Evolutionary conservation across 2,797 vertebrate genomes (phyloP).

Genomic region (Sorex maritimensis): DNA sequence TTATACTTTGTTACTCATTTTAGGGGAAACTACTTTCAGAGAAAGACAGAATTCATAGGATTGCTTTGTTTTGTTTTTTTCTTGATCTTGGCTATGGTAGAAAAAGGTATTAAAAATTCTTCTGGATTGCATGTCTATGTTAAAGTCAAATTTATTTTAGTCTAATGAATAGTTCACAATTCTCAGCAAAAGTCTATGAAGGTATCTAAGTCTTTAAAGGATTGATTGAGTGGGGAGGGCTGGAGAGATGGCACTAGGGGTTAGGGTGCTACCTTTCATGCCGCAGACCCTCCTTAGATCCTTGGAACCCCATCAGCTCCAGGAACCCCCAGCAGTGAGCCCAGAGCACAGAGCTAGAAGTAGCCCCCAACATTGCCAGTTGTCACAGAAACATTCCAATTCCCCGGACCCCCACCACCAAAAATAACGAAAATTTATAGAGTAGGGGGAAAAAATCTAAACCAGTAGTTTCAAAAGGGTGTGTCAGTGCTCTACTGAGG

Average conservation of each 20-base stretch:
- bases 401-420: background rate
- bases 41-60: conserved; percentile 40
- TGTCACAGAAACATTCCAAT: too few species aligned
- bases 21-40: conserved; percentile 60
- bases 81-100: background rate
- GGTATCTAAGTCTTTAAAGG: conserved; percentile 19
- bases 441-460: background rate
- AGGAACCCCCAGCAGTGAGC: too few species aligned
- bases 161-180: conserved; percentile 43
- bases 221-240: too few species aligned
- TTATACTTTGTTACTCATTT: background rate
- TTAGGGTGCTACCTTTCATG: too few species aligned
- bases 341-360: too few species aligned
- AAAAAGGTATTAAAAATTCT: background rate
- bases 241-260: too few species aligned
- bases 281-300: too few species aligned
- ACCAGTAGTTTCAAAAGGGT: background rate
- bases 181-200: conserved; percentile 48
- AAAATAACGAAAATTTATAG: conserved; percentile 4
- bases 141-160: conserved; percentile 63
- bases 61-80: background rate
- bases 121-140: background rate
- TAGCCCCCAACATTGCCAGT: too few species aligned
- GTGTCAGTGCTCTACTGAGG: background rate
- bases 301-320: too few species aligned